Percentiles rank a stretch among this genome's conserved stretches.
Conservation (phyloP, 92 coral and sea anemone species). For the Palythoa grandiflora region DNA sequence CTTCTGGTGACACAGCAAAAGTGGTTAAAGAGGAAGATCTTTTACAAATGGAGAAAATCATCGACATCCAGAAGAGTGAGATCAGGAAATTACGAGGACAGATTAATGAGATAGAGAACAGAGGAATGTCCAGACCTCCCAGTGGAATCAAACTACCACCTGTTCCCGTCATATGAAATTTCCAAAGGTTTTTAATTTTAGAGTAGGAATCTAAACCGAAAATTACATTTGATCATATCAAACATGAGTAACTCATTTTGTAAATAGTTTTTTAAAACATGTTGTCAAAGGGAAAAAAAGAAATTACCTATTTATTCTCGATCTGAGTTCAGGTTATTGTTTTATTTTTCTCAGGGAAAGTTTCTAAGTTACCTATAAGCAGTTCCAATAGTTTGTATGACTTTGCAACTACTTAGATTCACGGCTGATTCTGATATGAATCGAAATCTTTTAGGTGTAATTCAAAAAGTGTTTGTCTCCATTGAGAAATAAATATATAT, state of each 20-base stretch:
- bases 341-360: background rate
- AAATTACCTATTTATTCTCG: background rate
- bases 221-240: background rate
- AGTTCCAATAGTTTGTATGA: too few relatives aligned
- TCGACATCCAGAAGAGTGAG: constrained; percentile 93
- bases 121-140: constrained; percentile 85
- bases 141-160: constrained; percentile 95
- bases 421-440: too few relatives aligned
- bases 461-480: too few relatives aligned
- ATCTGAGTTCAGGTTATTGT: too few relatives aligned
- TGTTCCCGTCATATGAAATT: constrained; percentile 74
- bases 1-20: constrained; percentile 57
- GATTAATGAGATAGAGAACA: constrained; percentile 87
- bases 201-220: background rate
- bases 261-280: background rate
- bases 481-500: background rate
- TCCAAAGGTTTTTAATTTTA: background rate
- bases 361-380: too few relatives aligned
- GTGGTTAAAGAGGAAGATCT: constrained; percentile 67
- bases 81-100: constrained; percentile 91
- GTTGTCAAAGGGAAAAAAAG: background rate
- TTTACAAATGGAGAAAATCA: constrained; percentile 84
- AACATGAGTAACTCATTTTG: background rate
- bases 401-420: too few relatives aligned
- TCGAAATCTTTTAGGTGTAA: too few relatives aligned